Percentiles rank a stretch among this genome's conserved stretches.
These are phyloP conservation scores for Sebastes kiyomatsui DNA, from an alignment of 2,797 vertebrate genomes.

Conservation along the genomic window DNA sequence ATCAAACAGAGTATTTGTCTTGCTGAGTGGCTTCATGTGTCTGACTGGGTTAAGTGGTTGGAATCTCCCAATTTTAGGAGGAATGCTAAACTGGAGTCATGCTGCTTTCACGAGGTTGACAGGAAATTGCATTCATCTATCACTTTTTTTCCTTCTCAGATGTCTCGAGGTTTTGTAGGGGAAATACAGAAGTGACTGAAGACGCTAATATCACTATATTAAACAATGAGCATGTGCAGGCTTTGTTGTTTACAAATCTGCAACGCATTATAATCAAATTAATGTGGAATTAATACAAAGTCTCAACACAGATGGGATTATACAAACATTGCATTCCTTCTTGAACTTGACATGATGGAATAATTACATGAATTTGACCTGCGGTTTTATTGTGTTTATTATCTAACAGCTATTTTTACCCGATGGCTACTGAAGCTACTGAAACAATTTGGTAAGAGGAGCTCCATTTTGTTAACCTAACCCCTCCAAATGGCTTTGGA, in stretches of 20 bases:
- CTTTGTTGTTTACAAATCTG: neutral
- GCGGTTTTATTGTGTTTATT: slow-evolving; percentile 26
- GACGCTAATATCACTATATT: neutral
- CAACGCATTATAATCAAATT: neutral
- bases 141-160: neutral
- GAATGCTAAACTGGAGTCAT: slow-evolving; percentile 56
- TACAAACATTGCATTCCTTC: slow-evolving; percentile 1
- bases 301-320: neutral
- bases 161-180: slow-evolving; percentile 14
- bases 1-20: slow-evolving; percentile 42
- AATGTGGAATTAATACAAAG: slow-evolving; percentile 1
- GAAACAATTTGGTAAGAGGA: neutral
- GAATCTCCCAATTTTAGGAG: slow-evolving; percentile 43
- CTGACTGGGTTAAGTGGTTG: slow-evolving; percentile 27
- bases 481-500: neutral
- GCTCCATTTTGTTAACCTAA: neutral
- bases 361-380: slow-evolving; percentile 10
- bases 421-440: neutral
- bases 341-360: neutral
- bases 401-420: slow-evolving; percentile 17
- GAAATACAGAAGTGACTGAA: slow-evolving; percentile 12
- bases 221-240: neutral
- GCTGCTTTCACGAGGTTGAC: slow-evolving; percentile 45
- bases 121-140: slow-evolving; percentile 62
- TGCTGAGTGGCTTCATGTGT: slow-evolving; percentile 28